Conservation (phyloP, 2,113 vertebrate species). For the Otolemur garnettii region DNA sequence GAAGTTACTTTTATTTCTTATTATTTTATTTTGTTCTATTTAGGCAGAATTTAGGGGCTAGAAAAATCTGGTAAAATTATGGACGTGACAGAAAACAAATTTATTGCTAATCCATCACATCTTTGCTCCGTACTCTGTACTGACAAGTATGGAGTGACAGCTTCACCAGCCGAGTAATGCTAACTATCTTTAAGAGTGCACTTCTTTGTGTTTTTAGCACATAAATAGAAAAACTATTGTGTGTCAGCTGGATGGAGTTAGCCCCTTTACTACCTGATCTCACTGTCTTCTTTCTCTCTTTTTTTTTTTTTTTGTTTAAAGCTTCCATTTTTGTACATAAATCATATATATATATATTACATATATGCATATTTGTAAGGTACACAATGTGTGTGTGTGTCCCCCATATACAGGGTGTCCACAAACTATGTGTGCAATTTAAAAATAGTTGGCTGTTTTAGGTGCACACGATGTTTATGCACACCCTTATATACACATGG, state of each 20-base stretch:
- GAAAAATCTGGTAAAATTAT: conserved; percentile 49
- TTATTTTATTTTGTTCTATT: conserved; percentile 50
- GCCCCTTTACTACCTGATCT: neutral
- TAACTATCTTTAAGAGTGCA: conserved; percentile 62
- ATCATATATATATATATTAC: neutral
- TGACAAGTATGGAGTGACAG: neutral
- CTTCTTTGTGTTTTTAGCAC: conserved; percentile 62
- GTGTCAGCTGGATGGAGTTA: conserved; percentile 21
- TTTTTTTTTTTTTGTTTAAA: conserved; percentile 44
- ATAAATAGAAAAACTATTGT: conserved; percentile 52
- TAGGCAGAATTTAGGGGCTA: conserved; percentile 24
- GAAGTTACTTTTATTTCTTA: neutral
- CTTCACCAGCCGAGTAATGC: conserved; percentile 35
- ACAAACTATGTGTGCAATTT: no score
- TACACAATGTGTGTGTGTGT: neutral
- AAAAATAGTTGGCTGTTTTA: no score
- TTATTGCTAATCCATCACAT: conserved; percentile 34
- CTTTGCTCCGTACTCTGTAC: neutral
- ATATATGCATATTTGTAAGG: no score
- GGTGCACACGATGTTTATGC: no score
- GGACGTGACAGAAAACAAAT: neutral
- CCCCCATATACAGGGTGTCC: no score
- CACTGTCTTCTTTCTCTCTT: neutral
- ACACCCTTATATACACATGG: neutral
- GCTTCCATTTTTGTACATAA: neutral